Evolutionary conservation across 2,113 vertebrate genomes (phyloP).

Genomic region (Triplophysa dalaica): DNA sequence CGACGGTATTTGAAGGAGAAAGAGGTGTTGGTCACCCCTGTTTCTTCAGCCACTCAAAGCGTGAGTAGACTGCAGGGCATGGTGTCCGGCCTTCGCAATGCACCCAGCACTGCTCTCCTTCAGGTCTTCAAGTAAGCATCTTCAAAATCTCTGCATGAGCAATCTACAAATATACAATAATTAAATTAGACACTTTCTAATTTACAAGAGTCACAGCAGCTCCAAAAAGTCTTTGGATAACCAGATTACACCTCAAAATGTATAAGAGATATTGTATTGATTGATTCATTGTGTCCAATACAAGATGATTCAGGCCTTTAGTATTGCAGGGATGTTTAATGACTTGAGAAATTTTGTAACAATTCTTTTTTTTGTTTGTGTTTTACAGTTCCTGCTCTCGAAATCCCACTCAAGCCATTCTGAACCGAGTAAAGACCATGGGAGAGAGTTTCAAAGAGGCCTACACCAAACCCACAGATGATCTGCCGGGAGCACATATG

Average conservation of each 20-base stretch:
- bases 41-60: constrained; percentile 93
- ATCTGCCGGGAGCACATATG: constrained; percentile 88
- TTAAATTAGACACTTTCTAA: neutral
- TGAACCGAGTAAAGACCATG: constrained; percentile 79
- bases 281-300: neutral
- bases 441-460: constrained; percentile 86
- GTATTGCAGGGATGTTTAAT: no score
- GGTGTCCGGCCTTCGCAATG: constrained; percentile 83
- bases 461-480: constrained; percentile 86
- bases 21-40: constrained; percentile 86
- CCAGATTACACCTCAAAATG: no score
- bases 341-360: neutral
- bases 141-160: neutral
- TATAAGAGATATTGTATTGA: no score
- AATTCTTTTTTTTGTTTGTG: neutral
- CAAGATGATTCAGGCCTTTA: no score
- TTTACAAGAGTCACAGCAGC: neutral
- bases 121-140: constrained; percentile 82
- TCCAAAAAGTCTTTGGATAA: no score
- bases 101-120: constrained; percentile 83
- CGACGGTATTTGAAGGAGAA: constrained; percentile 91
- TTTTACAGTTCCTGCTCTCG: constrained; percentile 82
- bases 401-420: constrained; percentile 81
- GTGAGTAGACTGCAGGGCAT: constrained; percentile 90
- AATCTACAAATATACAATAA: neutral